Conservation (phyloP, 2,797 vertebrate species). For the Ctenochaetus hawaiiensis region DNA sequence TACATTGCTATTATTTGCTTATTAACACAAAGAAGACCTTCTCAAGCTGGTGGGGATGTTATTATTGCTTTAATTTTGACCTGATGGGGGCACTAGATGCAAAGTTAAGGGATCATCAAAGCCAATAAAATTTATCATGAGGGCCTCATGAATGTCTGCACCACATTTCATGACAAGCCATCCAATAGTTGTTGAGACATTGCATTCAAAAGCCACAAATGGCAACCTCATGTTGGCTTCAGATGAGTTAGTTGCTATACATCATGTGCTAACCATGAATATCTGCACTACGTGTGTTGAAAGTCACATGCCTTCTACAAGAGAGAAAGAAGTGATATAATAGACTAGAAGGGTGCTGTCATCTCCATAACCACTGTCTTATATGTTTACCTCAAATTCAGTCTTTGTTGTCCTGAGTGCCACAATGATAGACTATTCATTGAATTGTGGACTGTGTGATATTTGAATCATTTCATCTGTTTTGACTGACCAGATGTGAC, state of each 20-base stretch:
- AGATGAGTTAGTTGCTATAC: background rate
- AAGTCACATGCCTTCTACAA: constrained; percentile 12
- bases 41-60: background rate
- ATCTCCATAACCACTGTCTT: constrained; percentile 12
- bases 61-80: background rate
- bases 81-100: background rate
- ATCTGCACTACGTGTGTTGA: background rate
- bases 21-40: background rate
- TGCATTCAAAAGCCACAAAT: constrained; percentile 1
- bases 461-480: constrained; percentile 32
- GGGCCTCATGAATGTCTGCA: background rate
- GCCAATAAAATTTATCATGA: background rate
- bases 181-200: background rate
- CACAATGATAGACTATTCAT: constrained; percentile 18
- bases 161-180: background rate
- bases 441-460: constrained; percentile 20
- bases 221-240: background rate
- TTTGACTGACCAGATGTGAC: constrained; percentile 19
- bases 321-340: constrained; percentile 1
- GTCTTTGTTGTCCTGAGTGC: constrained; percentile 25
- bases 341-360: constrained; percentile 7
- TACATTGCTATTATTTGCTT: background rate
- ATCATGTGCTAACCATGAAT: constrained; percentile 5
- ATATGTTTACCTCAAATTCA: constrained; percentile 32
- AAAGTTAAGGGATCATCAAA: background rate